phyloP scores from a whole-genome alignment of 2,113 vertebrate genomes.

The Tichodroma muraria region DNA sequence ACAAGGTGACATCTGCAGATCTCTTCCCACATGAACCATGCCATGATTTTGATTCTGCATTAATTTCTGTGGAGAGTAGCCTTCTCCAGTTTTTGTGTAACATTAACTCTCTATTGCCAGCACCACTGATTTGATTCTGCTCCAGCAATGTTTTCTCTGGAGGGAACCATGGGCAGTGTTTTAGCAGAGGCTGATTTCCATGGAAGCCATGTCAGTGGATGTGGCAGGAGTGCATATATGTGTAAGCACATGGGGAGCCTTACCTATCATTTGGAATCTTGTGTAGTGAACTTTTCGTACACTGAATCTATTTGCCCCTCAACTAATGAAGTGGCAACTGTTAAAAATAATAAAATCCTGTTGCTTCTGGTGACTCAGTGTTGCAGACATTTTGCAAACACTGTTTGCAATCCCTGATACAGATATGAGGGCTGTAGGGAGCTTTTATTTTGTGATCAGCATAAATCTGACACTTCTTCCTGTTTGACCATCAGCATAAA shows the following conservation, averaged over 20 bases:
- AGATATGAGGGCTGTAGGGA: background rate
- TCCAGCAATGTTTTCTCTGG: background rate
- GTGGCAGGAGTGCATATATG: background rate
- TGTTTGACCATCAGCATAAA: background rate
- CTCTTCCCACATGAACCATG: background rate
- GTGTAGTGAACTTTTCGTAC: background rate
- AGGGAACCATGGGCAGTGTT: accelerated
- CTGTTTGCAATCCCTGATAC: background rate
- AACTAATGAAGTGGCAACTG: background rate
- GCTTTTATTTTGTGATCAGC: background rate
- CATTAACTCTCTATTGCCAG: background rate
- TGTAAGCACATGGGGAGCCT: background rate
- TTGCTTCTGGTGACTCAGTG: background rate
- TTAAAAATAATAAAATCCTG: background rate
- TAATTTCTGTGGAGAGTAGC: background rate
- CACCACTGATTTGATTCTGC: background rate
- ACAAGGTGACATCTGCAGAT: background rate
- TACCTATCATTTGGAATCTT: background rate
- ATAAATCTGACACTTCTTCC: background rate
- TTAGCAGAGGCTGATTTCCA: background rate
- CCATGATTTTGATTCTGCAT: background rate
- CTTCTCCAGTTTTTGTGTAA: background rate
- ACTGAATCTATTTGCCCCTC: background rate
- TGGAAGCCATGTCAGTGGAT: no score
- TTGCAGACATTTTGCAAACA: background rate